These are phyloP conservation scores for Choloepus hoffmanni DNA, from an alignment of 2,113 vertebrate species.

Conservation along the genomic window DNA sequence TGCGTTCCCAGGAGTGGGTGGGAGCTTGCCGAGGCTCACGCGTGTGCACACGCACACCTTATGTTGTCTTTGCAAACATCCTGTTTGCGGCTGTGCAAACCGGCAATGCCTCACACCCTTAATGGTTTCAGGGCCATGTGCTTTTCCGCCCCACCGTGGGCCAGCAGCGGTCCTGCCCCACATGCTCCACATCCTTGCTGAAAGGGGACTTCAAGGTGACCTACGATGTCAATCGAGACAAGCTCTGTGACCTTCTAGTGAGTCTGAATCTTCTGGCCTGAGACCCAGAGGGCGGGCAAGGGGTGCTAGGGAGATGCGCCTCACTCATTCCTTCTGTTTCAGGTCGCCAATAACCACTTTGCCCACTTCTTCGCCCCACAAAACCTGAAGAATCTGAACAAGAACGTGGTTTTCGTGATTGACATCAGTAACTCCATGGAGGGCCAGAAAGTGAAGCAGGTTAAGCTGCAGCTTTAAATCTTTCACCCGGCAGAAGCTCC, in stretches of 20 bases:
- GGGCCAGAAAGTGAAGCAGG: conserved; percentile 92
- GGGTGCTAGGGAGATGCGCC: background rate
- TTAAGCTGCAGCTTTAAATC: conserved; percentile 69
- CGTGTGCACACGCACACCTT: background rate
- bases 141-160: conserved; percentile 92
- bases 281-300: background rate
- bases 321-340: conserved; percentile 45
- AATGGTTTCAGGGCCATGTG: conserved; percentile 88
- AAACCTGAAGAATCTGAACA: conserved; percentile 89
- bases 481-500: background rate
- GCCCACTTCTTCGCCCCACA: conserved; percentile 96
- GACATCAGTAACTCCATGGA: conserved; percentile 94
- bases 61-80: background rate
- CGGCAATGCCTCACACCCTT: background rate
- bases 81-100: background rate
- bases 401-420: conserved; percentile 95
- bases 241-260: conserved; percentile 91
- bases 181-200: conserved; percentile 88
- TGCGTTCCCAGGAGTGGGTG: background rate
- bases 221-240: conserved; percentile 93
- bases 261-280: conserved; percentile 33
- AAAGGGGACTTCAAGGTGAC: conserved; percentile 92
- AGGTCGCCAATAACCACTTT: conserved; percentile 93
- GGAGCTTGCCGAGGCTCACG: background rate
- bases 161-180: conserved; percentile 91